phyloP scores from a whole-genome alignment of 2,113 vertebrate species.

The Cyphomyrus discorhynchus region DNA sequence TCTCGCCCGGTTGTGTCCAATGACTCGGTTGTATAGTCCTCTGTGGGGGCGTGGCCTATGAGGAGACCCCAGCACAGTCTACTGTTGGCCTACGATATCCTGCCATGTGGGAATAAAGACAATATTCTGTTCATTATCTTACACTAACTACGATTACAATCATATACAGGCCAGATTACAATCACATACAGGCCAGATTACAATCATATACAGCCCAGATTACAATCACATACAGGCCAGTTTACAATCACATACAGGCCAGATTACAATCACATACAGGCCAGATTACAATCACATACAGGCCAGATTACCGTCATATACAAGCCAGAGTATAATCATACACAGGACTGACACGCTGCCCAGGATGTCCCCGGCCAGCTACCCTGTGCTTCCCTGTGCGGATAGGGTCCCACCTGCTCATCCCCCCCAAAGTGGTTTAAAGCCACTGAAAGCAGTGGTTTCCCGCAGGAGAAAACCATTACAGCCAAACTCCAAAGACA shows the following conservation, averaged over 20 bases:
- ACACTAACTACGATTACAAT: background rate
- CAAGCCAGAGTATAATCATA: too few species aligned
- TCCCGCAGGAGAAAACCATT: background rate
- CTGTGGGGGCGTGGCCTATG: background rate
- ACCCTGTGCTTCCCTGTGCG: background rate
- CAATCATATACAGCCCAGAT: background rate
- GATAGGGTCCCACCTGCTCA: background rate
- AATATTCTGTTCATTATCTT: background rate
- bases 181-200: too few species aligned
- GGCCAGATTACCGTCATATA: too few species aligned
- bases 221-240: too few species aligned
- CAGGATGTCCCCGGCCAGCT: background rate
- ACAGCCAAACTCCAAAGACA: background rate
- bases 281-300: too few species aligned
- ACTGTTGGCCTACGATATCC: background rate
- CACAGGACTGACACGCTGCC: background rate
- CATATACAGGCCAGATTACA: too few species aligned
- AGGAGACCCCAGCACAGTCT: background rate
- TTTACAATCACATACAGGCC: too few species aligned
- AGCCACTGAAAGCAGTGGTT: background rate
- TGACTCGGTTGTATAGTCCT: background rate
- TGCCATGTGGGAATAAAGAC: background rate
- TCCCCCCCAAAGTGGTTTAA: background rate
- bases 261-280: too few species aligned
- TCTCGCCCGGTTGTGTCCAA: background rate